Percentiles rank a stretch among this genome's conserved stretches.
Conservation (phyloP, 2,113 vertebrate genomes). For the Istiophorus platypterus region DNA sequence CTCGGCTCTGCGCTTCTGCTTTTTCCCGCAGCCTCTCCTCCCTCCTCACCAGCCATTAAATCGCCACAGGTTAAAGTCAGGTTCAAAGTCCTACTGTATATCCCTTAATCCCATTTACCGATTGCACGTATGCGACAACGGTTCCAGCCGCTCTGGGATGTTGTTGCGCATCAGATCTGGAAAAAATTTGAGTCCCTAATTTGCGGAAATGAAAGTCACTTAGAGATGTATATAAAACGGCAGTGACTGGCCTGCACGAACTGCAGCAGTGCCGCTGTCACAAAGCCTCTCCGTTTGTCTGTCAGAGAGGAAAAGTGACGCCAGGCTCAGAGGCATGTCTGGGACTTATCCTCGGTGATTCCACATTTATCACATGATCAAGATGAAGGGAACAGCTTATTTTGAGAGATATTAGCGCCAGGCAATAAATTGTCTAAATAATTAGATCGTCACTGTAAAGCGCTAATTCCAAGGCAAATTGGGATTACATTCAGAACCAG, state of each 20-base stretch:
- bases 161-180: conserved; percentile 12
- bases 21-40: conserved; percentile 4
- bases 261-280: conserved; percentile 65
- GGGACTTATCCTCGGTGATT: conserved; percentile 70
- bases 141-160: neutral
- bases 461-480: conserved; percentile 87
- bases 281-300: conserved; percentile 57
- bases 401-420: conserved; percentile 78
- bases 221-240: conserved; percentile 11
- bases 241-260: conserved; percentile 24
- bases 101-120: conserved; percentile 18
- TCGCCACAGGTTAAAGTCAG: conserved; percentile 13
- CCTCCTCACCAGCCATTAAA: conserved; percentile 1
- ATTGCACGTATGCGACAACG: neutral
- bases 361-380: conserved; percentile 73
- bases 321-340: conserved; percentile 80
- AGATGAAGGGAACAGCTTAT: conserved; percentile 77
- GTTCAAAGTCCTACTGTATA: neutral
- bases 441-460: conserved; percentile 81
- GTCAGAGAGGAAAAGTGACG: conserved; percentile 69
- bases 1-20: neutral
- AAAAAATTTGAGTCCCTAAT: neutral
- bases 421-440: conserved; percentile 85
- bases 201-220: conserved; percentile 16
- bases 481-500: conserved; percentile 84